A percentile compares a stretch with the other conserved stretches of the same genome.
These are phyloP conservation scores for Troides aeacus DNA, from an alignment of 2,888 invertebrate species.

Conservation along the genomic window DNA sequence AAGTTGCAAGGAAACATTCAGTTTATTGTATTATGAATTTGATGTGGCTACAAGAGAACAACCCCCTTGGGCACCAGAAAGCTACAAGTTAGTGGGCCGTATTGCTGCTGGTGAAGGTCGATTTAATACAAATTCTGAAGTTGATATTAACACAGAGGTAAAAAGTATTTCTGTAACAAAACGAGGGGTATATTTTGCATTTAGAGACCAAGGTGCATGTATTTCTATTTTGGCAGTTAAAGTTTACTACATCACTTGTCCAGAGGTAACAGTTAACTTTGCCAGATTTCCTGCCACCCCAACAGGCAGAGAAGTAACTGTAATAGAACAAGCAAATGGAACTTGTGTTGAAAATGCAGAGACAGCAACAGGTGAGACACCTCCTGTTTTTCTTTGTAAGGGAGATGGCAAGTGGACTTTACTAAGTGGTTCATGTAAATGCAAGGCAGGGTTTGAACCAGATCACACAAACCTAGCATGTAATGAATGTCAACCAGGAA, in stretches of 20 bases:
- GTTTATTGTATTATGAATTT: constrained; percentile 95
- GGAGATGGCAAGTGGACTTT: constrained; percentile 98
- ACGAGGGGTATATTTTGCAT: constrained; percentile 98
- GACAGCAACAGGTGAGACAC: constrained; percentile 81
- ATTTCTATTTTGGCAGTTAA: constrained; percentile 96
- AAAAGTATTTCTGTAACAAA: constrained; percentile 96
- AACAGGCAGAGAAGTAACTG: constrained; percentile 93
- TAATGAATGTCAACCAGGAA: constrained; percentile 89
- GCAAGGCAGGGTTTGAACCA: constrained; percentile 95
- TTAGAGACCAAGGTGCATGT: constrained; percentile 98
- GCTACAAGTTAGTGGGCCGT: constrained; percentile 94
- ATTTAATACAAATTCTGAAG: constrained; percentile 94
- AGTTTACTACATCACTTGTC: constrained; percentile 97
- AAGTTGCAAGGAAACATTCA: constrained; percentile 98
- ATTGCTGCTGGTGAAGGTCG: constrained; percentile 97
- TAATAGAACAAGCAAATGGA: constrained; percentile 95
- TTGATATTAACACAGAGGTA: constrained; percentile 95
- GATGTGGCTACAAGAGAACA: constrained; percentile 95
- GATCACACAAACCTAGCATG: constrained; percentile 91
- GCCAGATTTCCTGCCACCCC: constrained; percentile 96
- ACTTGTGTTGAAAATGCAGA: constrained; percentile 95
- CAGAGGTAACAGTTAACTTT: constrained; percentile 94
- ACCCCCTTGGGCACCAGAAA: constrained; percentile 96
- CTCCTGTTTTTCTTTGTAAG: constrained; percentile 86
- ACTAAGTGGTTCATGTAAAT: constrained; percentile 94